Percentiles rank a stretch among this genome's conserved stretches.
Conservation (phyloP, 2,113 vertebrate species). For the Gavia stellata region DNA sequence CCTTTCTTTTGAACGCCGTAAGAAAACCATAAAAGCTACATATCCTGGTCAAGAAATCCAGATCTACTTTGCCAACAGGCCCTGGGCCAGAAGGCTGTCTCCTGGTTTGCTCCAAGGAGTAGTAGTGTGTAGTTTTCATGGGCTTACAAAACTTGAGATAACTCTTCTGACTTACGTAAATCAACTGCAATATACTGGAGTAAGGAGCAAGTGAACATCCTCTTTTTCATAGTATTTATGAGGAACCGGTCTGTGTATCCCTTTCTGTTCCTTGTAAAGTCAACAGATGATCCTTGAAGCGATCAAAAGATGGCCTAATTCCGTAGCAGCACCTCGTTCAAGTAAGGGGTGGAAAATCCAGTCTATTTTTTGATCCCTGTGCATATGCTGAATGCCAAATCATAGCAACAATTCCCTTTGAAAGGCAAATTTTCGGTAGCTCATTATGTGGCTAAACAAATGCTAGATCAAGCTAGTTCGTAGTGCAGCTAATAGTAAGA, state of each 20-base stretch:
- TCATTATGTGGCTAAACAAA: background rate
- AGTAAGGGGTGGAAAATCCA: background rate
- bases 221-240: background rate
- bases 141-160: background rate
- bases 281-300: background rate
- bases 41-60: background rate
- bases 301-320: background rate
- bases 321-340: background rate
- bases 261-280: background rate
- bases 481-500: background rate
- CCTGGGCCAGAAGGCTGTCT: background rate
- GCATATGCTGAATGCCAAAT: background rate
- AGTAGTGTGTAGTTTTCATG: background rate
- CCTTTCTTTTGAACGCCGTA: background rate
- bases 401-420: background rate
- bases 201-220: background rate
- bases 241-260: background rate
- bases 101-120: background rate
- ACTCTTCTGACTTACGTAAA: background rate
- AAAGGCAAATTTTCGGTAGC: background rate
- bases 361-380: background rate
- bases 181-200: too few relatives aligned
- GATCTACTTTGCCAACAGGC: rapidly evolving
- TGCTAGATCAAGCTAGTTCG: background rate
- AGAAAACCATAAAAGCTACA: background rate